Conservation (phyloP, 2,113 vertebrate genomes). For the Nothobranchius furzeri region DNA sequence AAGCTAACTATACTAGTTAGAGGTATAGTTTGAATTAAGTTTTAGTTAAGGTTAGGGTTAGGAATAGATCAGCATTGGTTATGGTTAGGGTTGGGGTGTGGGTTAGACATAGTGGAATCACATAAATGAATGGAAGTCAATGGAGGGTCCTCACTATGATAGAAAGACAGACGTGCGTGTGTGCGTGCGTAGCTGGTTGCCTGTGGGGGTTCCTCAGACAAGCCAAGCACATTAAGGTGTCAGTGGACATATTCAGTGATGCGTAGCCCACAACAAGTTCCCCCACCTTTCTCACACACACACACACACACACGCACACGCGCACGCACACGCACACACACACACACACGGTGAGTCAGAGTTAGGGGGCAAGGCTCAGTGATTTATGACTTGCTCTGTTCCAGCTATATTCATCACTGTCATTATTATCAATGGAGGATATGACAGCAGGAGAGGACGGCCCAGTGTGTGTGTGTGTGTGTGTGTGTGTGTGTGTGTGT, state of each 20-base stretch:
- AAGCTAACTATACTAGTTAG: no score
- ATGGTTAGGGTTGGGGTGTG: no score
- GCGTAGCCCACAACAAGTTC: constrained; percentile 48
- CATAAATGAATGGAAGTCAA: no score
- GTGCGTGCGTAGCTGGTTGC: constrained; percentile 34
- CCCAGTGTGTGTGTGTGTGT: constrained; percentile 48
- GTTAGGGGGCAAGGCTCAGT: constrained; percentile 51
- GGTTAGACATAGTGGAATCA: no score
- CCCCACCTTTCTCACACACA: constrained; percentile 13
- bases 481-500: no score
- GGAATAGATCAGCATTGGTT: no score
- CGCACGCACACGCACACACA: constrained; percentile 25
- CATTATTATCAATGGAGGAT: constrained; percentile 73
- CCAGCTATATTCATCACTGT: constrained; percentile 74
- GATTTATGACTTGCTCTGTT: constrained; percentile 72
- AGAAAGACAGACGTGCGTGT: constrained; percentile 15
- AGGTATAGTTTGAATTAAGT: no score
- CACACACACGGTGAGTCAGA: constrained; percentile 49
- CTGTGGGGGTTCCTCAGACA: constrained; percentile 63
- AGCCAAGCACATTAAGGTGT: constrained; percentile 78
- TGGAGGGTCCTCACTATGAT: no score
- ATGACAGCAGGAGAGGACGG: constrained; percentile 58
- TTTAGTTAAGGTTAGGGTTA: no score
- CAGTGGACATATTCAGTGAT: constrained; percentile 72
- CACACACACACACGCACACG: constrained; percentile 27